Conservation (phyloP, 2,113 vertebrate species). For the Cryptotis parvus region DNA sequence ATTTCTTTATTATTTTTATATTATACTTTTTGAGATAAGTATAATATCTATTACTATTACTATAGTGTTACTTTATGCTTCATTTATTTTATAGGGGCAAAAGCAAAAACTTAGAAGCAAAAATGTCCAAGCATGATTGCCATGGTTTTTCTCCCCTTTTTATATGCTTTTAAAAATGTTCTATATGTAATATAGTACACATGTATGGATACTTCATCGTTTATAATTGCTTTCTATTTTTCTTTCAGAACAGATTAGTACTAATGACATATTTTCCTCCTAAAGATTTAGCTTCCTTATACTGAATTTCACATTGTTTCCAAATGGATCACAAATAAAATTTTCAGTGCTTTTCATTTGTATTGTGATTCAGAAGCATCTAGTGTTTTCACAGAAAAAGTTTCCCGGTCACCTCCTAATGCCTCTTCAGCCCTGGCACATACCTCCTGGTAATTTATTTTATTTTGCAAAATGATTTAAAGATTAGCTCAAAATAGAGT, state of each 20-base stretch:
- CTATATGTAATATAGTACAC: conserved; percentile 24
- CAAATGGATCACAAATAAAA: conserved; percentile 37
- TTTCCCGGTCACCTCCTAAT: conserved; percentile 47
- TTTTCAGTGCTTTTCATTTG: not conserved
- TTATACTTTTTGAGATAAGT: conserved; percentile 53
- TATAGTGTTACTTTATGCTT: conserved; percentile 55
- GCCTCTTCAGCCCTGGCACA: not conserved
- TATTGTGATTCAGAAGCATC: conserved; percentile 35
- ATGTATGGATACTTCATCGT: conserved; percentile 7
- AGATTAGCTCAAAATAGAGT: not conserved
- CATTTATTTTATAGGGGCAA: conserved; percentile 6
- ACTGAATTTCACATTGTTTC: conserved; percentile 1
- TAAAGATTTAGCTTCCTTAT: conserved; percentile 44
- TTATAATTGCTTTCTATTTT: conserved; percentile 57
- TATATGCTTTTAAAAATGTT: conserved; percentile 15
- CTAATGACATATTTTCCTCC: conserved; percentile 30
- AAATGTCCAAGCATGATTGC: not conserved
- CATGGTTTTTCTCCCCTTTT: not conserved
- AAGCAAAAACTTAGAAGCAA: conserved; percentile 36
- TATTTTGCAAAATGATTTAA: not conserved
- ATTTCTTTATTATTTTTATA: conserved; percentile 54
- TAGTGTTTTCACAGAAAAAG: conserved; percentile 25
- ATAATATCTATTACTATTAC: no score
- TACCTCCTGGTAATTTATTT: conserved; percentile 41
- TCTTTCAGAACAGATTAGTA: conserved; percentile 47